These are phyloP conservation scores for Hedychridium roseum DNA, from an alignment of 2,888 invertebrate species.

Conservation along the genomic window DNA sequence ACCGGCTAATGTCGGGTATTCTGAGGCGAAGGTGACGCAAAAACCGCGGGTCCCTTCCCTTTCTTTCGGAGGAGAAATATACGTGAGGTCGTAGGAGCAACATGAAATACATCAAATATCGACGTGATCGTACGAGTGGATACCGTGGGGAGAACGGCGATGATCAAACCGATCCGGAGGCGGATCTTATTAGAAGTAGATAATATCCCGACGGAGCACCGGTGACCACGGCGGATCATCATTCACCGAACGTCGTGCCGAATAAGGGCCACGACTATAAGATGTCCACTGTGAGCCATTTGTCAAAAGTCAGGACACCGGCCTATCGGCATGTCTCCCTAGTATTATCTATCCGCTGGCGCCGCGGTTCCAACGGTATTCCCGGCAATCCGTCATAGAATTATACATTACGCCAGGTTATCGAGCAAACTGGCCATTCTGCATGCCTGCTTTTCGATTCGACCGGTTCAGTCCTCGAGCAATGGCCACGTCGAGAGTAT, in stretches of 20 bases:
- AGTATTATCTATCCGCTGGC: constrained; percentile 33
- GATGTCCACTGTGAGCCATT: constrained; percentile 46
- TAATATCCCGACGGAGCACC: constrained; percentile 35
- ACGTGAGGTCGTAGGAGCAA: no score
- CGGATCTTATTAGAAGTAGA: constrained; percentile 24
- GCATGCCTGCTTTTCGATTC: constrained; percentile 15
- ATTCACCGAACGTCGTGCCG: constrained; percentile 44
- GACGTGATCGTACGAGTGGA: background rate
- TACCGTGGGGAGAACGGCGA: background rate
- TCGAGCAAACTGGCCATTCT: constrained; percentile 28
- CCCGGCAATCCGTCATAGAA: constrained; percentile 43
- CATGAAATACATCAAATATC: no score
- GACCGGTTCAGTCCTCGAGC: constrained; percentile 11
- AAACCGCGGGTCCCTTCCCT: no score
- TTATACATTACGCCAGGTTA: constrained; percentile 42
- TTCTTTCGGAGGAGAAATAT: no score
- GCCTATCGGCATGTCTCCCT: constrained; percentile 37
- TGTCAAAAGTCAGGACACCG: constrained; percentile 49
- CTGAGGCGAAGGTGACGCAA: no score
- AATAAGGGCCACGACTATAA: constrained; percentile 40
- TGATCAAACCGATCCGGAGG: constrained; percentile 20
- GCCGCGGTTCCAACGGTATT: constrained; percentile 28
- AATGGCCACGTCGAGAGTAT: constrained; percentile 8
- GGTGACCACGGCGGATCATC: constrained; percentile 41
- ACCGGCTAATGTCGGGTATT: no score